Percentiles rank a stretch among this genome's conserved stretches.
Evolutionary conservation across 2,888 invertebrate genomes (phyloP).

Genomic region (Agrotis clavis): DNA sequence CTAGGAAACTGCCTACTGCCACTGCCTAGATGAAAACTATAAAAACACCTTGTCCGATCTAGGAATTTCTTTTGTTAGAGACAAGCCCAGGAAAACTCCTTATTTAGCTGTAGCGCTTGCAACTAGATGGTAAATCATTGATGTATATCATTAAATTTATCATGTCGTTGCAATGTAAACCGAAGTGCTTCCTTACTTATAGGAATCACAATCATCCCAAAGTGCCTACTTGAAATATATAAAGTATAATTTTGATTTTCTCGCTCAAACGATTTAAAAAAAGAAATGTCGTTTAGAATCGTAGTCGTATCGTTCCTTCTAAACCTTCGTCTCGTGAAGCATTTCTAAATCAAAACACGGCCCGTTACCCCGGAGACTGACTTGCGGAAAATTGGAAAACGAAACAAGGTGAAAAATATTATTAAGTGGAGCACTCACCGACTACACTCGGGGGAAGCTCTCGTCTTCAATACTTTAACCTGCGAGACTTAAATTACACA

Average conservation of each 20-base stretch:
- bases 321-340: slow-evolving; percentile 71
- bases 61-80: not conserved
- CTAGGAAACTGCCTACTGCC: too few species aligned
- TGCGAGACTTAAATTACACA: slow-evolving; percentile 54
- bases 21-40: too few species aligned
- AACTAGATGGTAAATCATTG: not conserved
- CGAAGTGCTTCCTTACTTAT: not conserved
- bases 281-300: slow-evolving; percentile 7
- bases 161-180: too few species aligned
- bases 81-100: not conserved
- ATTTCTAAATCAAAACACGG: slow-evolving; percentile 90
- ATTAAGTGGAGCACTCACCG: slow-evolving; percentile 86
- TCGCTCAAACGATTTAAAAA: not conserved
- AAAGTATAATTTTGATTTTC: too few species aligned
- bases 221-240: too few species aligned
- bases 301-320: slow-evolving; percentile 64
- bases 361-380: slow-evolving; percentile 90
- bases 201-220: too few species aligned
- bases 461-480: slow-evolving; percentile 63
- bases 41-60: not conserved
- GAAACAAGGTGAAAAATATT: slow-evolving; percentile 91
- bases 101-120: too few species aligned
- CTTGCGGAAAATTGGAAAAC: slow-evolving; percentile 91
- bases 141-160: too few species aligned
- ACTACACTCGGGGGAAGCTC: slow-evolving; percentile 62